Conservation (phyloP, 2,888 invertebrate species). For the Poecilobothrus nobilitatus region DNA sequence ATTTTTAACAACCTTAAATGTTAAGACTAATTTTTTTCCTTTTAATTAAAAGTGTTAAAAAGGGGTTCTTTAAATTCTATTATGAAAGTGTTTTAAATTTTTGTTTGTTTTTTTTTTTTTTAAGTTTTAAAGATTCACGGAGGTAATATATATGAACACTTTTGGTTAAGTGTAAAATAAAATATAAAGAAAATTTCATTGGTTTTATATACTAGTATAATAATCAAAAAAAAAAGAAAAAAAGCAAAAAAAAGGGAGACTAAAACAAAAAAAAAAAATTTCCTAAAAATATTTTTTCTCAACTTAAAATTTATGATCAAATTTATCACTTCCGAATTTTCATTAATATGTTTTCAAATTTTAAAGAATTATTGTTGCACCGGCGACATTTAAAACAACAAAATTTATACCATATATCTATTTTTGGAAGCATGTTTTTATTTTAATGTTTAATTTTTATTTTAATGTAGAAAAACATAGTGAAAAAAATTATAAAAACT, state of each 20-base stretch:
- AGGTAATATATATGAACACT: not conserved
- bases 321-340: constrained; percentile 6
- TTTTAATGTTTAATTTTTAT: not conserved
- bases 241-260: too few species aligned
- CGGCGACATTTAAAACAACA: not conserved
- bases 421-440: not conserved
- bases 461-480: too few species aligned
- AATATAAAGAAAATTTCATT: too few species aligned
- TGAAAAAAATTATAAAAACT: not conserved
- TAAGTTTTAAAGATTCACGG: not conserved
- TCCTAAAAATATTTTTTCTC: not conserved
- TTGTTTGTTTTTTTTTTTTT: too few species aligned
- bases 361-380: not conserved
- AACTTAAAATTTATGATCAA: not conserved
- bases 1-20: too few species aligned
- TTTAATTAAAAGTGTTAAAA: not conserved
- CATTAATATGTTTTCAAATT: constrained; percentile 3
- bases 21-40: not conserved
- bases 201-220: not conserved
- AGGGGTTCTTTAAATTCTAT: not conserved
- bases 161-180: not conserved
- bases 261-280: not conserved
- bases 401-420: not conserved
- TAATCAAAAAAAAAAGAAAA: too few species aligned
- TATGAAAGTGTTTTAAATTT: not conserved